These are phyloP conservation scores for Atrichornis clamosus DNA, from an alignment of 2,113 vertebrate species.

Conservation along the genomic window DNA sequence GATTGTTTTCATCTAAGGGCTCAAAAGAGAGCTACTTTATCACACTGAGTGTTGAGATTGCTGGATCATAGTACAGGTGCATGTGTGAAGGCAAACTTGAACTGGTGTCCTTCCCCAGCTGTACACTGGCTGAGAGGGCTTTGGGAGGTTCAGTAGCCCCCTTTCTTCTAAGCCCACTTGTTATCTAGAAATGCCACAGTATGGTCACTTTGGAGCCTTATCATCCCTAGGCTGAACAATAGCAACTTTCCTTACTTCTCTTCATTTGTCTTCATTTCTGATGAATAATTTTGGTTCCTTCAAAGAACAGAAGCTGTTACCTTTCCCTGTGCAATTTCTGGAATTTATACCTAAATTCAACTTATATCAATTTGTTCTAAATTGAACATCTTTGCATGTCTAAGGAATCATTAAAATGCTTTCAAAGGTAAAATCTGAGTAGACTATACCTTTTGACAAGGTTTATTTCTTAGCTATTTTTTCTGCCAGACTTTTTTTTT, in stretches of 20 bases:
- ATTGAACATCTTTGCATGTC: not conserved
- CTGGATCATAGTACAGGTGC: not conserved
- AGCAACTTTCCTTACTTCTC: not conserved
- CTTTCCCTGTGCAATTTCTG: not conserved
- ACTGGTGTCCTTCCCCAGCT: not conserved
- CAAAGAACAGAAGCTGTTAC: not conserved
- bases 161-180: not conserved
- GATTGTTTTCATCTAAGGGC: not conserved
- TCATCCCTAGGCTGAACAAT: not conserved
- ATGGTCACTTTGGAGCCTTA: not conserved
- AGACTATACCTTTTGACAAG: not conserved
- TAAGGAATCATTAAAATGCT: not conserved
- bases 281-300: not conserved
- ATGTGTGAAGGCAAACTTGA: not conserved
- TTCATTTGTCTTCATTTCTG: not conserved
- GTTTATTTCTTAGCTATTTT: not conserved
- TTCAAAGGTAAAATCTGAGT: not conserved
- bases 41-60: not conserved
- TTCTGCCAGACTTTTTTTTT: not conserved
- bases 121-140: not conserved
- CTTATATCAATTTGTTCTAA: not conserved
- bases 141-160: fast-evolving
- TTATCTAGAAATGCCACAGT: not conserved
- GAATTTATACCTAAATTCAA: not conserved
- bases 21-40: not conserved